Evolutionary conservation across 1,140 invertebrate species (phyloP).

Genomic region (Eumaeus atala): DNA sequence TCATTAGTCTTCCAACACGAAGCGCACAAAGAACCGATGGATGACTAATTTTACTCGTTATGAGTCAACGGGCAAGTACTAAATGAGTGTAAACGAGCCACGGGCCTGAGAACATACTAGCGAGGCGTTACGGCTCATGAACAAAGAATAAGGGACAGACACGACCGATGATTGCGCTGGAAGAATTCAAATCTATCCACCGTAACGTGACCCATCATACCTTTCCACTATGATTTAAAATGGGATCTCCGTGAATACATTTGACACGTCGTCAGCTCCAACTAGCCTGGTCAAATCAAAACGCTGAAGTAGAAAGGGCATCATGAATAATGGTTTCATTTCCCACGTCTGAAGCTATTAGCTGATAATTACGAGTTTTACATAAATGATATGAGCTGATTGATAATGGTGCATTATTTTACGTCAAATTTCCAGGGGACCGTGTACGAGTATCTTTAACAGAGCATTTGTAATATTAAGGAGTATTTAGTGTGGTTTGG

Average conservation of each 20-base stretch:
- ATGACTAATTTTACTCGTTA: constrained; percentile 45
- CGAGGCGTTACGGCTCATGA: constrained; percentile 56
- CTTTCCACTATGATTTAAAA: constrained; percentile 13
- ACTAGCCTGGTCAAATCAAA: constrained; percentile 29
- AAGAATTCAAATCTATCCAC: constrained; percentile 37
- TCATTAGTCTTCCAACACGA: constrained; percentile 22
- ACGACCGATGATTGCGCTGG: constrained; percentile 16
- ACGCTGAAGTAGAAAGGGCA: constrained; percentile 36
- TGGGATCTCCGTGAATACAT: neutral
- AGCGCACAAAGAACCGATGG: constrained; percentile 40
- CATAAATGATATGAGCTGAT: constrained; percentile 14
- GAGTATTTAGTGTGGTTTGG: too few species aligned
- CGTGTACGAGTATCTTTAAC: constrained; percentile 28
- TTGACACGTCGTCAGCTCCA: constrained; percentile 24
- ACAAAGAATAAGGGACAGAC: constrained; percentile 56
- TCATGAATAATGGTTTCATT: constrained; percentile 30
- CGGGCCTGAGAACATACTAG: constrained; percentile 45
- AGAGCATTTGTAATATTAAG: constrained; percentile 15
- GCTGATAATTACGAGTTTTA: constrained; percentile 25
- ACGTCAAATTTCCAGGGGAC: constrained; percentile 20
- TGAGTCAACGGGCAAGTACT: constrained; percentile 43
- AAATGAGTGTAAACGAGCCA: constrained; percentile 39
- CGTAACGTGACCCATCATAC: constrained; percentile 29
- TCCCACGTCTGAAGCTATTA: constrained; percentile 41
- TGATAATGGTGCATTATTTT: constrained; percentile 18